Percentiles rank a stretch among this genome's conserved stretches.
Conservation (phyloP, 1,140 invertebrate species). For the Samia ricini region DNA sequence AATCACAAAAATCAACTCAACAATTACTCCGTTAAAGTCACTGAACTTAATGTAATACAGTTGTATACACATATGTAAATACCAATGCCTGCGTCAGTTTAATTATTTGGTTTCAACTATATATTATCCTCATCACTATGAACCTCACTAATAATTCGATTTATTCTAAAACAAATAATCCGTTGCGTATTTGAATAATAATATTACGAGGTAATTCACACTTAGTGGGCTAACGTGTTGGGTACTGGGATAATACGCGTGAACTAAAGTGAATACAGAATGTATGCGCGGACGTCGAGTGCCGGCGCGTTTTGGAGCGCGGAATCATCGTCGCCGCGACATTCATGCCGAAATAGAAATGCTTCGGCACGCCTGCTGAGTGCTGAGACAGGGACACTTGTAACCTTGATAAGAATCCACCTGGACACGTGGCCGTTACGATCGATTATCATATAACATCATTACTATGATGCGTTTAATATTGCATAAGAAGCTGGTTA, state of each 20-base stretch:
- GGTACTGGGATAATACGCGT: slow-evolving; percentile 51
- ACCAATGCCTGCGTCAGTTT: background rate
- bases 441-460: slow-evolving; percentile 2
- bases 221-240: slow-evolving; percentile 37
- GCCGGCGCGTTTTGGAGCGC: slow-evolving; percentile 33
- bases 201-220: slow-evolving; percentile 11
- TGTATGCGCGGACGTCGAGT: slow-evolving; percentile 32
- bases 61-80: background rate
- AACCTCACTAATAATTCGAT: too few species aligned
- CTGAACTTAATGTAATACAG: background rate
- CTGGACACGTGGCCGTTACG: slow-evolving; percentile 10
- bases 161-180: too few species aligned
- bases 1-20: background rate
- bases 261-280: slow-evolving; percentile 42
- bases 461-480: too few species aligned
- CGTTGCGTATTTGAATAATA: too few species aligned
- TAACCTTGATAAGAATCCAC: slow-evolving; percentile 26
- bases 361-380: slow-evolving; percentile 33
- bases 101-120: background rate
- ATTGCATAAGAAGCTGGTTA: too few species aligned
- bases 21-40: background rate
- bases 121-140: background rate
- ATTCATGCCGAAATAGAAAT: slow-evolving; percentile 67
- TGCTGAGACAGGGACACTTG: slow-evolving; percentile 20
- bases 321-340: slow-evolving; percentile 32